Conservation (phyloP, 2,113 vertebrate genomes). For the Motacilla alba region DNA sequence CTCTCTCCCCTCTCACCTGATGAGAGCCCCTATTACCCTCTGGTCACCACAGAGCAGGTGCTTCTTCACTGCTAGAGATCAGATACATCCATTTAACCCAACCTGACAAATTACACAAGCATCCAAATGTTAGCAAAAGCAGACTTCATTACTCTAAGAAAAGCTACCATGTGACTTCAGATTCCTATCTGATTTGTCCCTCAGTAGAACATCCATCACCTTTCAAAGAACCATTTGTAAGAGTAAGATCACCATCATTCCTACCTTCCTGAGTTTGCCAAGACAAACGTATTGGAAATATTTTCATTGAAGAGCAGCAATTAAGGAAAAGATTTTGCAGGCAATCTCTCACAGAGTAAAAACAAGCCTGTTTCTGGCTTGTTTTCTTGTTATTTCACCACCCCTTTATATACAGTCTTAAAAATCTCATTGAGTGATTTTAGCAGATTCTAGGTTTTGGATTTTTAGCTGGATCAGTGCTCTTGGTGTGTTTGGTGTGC, state of each 20-base stretch:
- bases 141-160: neutral
- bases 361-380: neutral
- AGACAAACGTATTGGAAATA: neutral
- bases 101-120: neutral
- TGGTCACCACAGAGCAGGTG: neutral
- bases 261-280: neutral
- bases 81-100: neutral
- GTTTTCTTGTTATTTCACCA: neutral
- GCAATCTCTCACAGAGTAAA: neutral
- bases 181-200: conserved; percentile 31
- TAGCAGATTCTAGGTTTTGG: neutral
- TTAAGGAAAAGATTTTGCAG: neutral
- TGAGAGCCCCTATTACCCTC: conserved; percentile 17
- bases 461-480: neutral
- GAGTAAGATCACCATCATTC: neutral
- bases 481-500: neutral
- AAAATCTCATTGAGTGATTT: neutral
- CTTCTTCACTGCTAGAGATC: neutral
- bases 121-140: conserved; percentile 21
- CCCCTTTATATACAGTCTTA: neutral
- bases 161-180: neutral
- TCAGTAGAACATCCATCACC: conserved; percentile 1
- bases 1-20: neutral
- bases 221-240: neutral
- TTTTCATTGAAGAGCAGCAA: neutral